Conservation (phyloP, 2,797 vertebrate species). For the Avahi laniger region DNA sequence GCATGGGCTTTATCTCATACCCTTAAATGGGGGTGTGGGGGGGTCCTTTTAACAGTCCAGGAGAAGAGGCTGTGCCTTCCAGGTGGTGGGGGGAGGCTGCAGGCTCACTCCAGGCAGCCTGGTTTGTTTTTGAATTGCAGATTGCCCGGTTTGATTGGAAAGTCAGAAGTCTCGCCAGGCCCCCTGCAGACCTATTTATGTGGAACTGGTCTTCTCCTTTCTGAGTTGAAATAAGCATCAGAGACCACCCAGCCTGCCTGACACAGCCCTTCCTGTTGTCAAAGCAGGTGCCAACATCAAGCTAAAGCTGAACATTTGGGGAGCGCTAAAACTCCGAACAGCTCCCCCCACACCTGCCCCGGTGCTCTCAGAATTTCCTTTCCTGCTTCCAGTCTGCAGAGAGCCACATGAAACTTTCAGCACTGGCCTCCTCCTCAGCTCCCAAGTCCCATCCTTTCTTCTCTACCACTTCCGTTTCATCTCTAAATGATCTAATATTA, state of each 20-base stretch:
- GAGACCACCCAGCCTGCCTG: not conserved
- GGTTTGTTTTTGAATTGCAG: conserved; percentile 68
- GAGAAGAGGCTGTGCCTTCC: not conserved
- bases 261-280: not conserved
- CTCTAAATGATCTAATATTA: conserved; percentile 86
- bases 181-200: conserved; percentile 69
- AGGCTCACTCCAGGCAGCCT: conserved; percentile 14
- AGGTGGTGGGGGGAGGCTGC: not conserved
- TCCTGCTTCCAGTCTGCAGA: conserved; percentile 6
- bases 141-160: conserved; percentile 68
- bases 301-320: conserved; percentile 20
- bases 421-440: conserved; percentile 48
- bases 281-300: conserved; percentile 41
- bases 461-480: conserved; percentile 74
- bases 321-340: not conserved
- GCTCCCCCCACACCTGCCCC: not conserved
- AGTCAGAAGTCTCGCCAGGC: conserved; percentile 70
- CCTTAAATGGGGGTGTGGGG: not conserved
- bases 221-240: conserved; percentile 51
- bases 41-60: not conserved
- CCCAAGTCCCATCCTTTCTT: conserved; percentile 63
- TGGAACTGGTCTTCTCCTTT: conserved; percentile 54
- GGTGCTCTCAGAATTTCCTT: not conserved
- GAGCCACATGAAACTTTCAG: conserved; percentile 58
- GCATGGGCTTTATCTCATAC: not conserved